Evolutionary conservation across 2,797 vertebrate genomes (phyloP).

Genomic region (Falco biarmicus): DNA sequence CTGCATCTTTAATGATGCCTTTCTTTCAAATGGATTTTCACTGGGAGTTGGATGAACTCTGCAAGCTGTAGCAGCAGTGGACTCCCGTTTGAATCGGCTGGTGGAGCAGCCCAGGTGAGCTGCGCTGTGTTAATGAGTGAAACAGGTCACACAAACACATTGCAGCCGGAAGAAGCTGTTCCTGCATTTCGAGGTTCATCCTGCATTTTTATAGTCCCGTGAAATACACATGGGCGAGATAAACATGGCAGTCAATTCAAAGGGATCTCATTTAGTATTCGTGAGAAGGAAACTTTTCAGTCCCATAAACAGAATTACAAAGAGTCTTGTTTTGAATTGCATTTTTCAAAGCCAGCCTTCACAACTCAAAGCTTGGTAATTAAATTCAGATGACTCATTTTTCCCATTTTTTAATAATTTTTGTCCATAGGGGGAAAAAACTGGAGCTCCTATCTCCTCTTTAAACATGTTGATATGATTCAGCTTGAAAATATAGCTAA

Average conservation of each 20-base stretch:
- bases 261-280: neutral
- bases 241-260: neutral
- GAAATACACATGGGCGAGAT: neutral
- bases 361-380: neutral
- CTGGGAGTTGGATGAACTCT: neutral
- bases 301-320: neutral
- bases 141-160: neutral
- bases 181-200: neutral
- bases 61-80: fast-evolving
- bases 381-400: conserved; percentile 50
- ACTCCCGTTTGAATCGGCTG: fast-evolving
- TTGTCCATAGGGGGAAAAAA: conserved; percentile 2
- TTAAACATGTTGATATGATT: conserved; percentile 46
- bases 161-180: neutral
- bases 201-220: fast-evolving
- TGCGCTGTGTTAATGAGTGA: fast-evolving
- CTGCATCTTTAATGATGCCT: neutral
- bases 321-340: conserved; percentile 5
- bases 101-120: neutral
- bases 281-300: neutral
- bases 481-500: conserved; percentile 41
- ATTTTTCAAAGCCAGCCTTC: neutral
- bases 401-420: conserved; percentile 41
- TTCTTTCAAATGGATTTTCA: fast-evolving
- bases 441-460: conserved; percentile 16